Conservation (phyloP, 2,797 vertebrate genomes). For the Coreius guichenoti region DNA sequence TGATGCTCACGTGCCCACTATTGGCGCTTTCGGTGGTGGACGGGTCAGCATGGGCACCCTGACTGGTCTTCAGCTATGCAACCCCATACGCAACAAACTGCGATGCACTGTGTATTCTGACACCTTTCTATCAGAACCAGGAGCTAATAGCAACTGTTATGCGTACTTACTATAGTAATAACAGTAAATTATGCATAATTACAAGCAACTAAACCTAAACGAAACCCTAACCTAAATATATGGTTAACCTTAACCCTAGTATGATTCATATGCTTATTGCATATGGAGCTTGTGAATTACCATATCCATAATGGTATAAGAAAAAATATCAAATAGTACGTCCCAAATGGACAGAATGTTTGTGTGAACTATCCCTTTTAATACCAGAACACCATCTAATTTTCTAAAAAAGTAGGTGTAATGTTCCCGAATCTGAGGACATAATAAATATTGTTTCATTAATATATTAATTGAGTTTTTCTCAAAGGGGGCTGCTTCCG, state of each 20-base stretch:
- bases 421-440: background rate
- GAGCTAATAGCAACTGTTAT: background rate
- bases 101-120: no score
- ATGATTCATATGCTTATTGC: background rate
- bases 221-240: background rate
- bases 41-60: no score
- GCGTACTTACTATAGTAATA: background rate
- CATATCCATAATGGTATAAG: background rate
- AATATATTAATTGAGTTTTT: slow-evolving; percentile 7
- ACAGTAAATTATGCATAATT: background rate
- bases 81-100: no score
- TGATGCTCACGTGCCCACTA: no score
- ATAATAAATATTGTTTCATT: background rate
- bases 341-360: background rate
- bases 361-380: background rate
- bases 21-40: no score
- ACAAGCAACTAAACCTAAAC: background rate
- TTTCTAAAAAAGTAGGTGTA: background rate
- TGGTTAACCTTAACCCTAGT: no score
- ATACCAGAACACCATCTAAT: background rate
- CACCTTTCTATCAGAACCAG: background rate
- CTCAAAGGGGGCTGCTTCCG: background rate
- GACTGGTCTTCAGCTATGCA: no score
- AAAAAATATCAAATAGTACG: background rate
- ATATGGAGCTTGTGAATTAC: background rate